phyloP scores from a whole-genome alignment of 2,888 invertebrate species.

The Watsonalla binaria region DNA sequence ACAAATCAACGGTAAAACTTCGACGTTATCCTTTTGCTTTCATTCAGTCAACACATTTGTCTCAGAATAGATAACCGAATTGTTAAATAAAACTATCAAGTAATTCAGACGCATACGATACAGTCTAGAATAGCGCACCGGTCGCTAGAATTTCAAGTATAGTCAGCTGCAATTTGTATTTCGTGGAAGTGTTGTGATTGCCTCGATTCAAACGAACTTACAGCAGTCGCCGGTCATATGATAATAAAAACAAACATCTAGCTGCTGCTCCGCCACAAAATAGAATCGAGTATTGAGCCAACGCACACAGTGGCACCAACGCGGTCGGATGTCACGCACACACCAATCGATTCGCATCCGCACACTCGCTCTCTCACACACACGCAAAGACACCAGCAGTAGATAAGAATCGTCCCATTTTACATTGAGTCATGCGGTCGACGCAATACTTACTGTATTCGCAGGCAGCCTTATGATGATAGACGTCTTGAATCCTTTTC shows the following conservation, averaged over 20 bases:
- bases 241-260: constrained; percentile 78
- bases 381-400: constrained; percentile 48
- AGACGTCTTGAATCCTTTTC: constrained; percentile 72
- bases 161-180: not conserved
- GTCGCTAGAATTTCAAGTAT: too few species aligned
- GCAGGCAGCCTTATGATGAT: constrained; percentile 77
- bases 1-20: too few species aligned
- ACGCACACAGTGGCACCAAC: constrained; percentile 48
- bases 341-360: constrained; percentile 35
- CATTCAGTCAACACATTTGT: too few species aligned
- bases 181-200: constrained; percentile 9
- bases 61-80: too few species aligned
- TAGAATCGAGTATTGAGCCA: constrained; percentile 76
- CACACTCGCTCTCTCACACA: constrained; percentile 43
- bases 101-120: too few species aligned
- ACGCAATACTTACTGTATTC: constrained; percentile 72
- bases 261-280: constrained; percentile 70
- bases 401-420: constrained; percentile 78
- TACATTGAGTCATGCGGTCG: constrained; percentile 72
- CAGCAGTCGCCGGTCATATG: constrained; percentile 67
- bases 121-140: too few species aligned
- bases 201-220: constrained; percentile 37
- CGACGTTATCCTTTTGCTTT: too few species aligned
- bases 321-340: constrained; percentile 71
- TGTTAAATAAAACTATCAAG: too few species aligned